A percentile compares a stretch with the other conserved stretches of the same genome.
phyloP scores from a whole-genome alignment of 2,797 vertebrate species.

The Sebastes hubbsi region DNA sequence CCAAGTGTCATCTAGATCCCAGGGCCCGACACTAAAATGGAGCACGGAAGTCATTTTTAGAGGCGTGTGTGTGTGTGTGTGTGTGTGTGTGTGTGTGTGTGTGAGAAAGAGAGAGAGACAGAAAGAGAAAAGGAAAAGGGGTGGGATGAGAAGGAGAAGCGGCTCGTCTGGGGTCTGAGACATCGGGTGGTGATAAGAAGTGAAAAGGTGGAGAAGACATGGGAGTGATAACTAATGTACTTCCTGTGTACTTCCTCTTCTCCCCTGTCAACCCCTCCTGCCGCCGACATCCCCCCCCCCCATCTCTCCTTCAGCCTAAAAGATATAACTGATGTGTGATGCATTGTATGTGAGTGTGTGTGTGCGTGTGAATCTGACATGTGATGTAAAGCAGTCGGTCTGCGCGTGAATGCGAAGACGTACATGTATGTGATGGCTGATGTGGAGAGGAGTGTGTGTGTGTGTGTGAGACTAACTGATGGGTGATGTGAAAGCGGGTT shows the following conservation, averaged over 20 bases:
- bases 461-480: background rate
- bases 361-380: constrained; percentile 42
- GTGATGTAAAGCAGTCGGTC: constrained; percentile 36
- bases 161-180: constrained; percentile 51
- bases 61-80: constrained; percentile 53
- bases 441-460: constrained; percentile 2
- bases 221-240: constrained; percentile 95
- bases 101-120: constrained; percentile 28
- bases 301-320: constrained; percentile 67
- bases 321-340: constrained; percentile 59
- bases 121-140: constrained; percentile 23
- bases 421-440: constrained; percentile 52
- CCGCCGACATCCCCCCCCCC: constrained; percentile 3
- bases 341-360: constrained; percentile 9
- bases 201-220: constrained; percentile 86
- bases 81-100: constrained; percentile 55
- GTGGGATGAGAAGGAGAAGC: constrained; percentile 27
- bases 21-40: constrained; percentile 76
- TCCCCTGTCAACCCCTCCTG: constrained; percentile 82
- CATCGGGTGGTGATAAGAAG: constrained; percentile 79
- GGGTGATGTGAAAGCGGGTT: constrained; percentile 14
- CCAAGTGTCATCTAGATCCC: constrained; percentile 92
- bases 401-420: constrained; percentile 38
- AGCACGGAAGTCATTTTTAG: constrained; percentile 72
- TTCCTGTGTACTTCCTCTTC: constrained; percentile 91